A percentile compares a stretch with the other conserved stretches of the same genome.
Evolutionary conservation across 2,113 vertebrate species (phyloP).

Genomic region (Hepsetus odoe): DNA sequence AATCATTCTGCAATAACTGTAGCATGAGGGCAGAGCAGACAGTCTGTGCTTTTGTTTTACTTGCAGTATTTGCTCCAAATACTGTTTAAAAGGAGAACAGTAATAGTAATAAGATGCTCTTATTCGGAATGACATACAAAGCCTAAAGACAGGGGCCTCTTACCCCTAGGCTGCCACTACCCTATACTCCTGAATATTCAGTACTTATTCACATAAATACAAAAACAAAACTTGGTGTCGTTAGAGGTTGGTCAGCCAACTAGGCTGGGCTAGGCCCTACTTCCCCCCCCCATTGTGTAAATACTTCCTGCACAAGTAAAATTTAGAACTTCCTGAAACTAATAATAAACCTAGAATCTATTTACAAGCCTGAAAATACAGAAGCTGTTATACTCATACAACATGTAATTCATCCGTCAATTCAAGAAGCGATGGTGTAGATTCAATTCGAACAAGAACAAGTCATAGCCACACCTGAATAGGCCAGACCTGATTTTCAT

Average conservation of each 20-base stretch:
- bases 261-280: not conserved
- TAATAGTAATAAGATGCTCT: no score
- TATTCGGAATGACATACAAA: no score
- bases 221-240: not conserved
- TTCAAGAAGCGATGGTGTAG: not conserved
- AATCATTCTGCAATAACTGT: no score
- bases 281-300: constrained; percentile 25
- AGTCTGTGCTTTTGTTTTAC: no score
- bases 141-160: no score
- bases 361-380: constrained; percentile 1
- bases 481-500: no score
- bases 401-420: not conserved
- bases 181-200: not conserved
- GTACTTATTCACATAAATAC: not conserved
- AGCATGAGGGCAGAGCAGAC: no score
- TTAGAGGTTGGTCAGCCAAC: not conserved
- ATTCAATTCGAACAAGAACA: no score
- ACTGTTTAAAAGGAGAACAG: no score
- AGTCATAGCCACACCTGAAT: no score
- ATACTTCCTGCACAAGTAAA: constrained; percentile 57
- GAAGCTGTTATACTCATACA: not conserved
- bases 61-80: no score
- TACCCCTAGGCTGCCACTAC: no score
- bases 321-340: constrained; percentile 45
- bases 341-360: not conserved